Evolutionary conservation across 2,888 invertebrate genomes (phyloP).

Genomic region (Sussaba pulchella): DNA sequence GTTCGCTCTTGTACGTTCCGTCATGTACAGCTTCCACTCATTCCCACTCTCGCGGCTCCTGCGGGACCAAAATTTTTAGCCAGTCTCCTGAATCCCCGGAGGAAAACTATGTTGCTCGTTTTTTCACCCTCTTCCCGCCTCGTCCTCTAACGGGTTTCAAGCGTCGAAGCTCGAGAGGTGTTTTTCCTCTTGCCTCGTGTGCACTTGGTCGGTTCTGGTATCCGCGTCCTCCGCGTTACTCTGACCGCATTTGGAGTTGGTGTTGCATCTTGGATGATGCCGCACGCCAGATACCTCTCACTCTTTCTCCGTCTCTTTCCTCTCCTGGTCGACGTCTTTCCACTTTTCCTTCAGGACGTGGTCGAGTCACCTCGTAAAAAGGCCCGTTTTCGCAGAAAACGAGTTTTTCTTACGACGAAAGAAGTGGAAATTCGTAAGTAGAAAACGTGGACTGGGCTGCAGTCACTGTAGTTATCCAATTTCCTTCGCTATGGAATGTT

Average conservation of each 20-base stretch:
- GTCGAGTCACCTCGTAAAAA: conserved; percentile 16
- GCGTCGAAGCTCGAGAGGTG: conserved; percentile 55
- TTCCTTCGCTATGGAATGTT: background rate
- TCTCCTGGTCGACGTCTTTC: too few relatives aligned
- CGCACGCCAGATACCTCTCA: conserved; percentile 21
- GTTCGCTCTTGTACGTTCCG: conserved; percentile 28
- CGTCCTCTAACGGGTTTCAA: conserved; percentile 56
- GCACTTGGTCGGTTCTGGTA: conserved; percentile 18
- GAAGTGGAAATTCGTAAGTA: conserved; percentile 1
- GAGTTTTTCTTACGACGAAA: background rate
- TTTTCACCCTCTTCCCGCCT: conserved; percentile 4
- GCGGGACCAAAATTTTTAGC: conserved; percentile 49
- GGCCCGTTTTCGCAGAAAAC: conserved; percentile 21
- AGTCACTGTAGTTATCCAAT: conserved; percentile 14
- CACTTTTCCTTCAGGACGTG: background rate
- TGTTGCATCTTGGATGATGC: conserved; percentile 67
- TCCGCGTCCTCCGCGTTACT: background rate
- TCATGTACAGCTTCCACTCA: conserved; percentile 28
- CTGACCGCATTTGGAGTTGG: conserved; percentile 29
- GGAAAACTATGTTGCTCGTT: conserved; percentile 58
- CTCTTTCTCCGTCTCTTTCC: background rate
- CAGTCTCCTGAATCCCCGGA: conserved; percentile 50
- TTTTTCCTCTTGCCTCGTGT: conserved; percentile 32
- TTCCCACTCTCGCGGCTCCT: conserved; percentile 14
- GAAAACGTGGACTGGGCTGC: background rate